Base-by-base conservation (phyloP, 23 tunicate species). In the Corella eumyota region DNA sequence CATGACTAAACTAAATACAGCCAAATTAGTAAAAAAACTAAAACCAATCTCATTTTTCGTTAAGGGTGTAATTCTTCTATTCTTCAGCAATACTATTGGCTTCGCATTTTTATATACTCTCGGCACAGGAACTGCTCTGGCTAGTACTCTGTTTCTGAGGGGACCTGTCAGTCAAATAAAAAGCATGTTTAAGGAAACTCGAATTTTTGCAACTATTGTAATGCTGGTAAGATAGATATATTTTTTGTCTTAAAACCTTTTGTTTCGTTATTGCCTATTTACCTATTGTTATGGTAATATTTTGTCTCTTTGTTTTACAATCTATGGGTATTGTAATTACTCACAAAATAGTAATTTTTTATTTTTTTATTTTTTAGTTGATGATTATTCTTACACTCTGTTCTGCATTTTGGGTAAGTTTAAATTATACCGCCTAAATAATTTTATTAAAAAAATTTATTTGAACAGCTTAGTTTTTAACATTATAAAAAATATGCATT, bases 181-280 rank as follows among this genome's bases (percentile, higher is more conserved):
- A 40, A 73, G 85, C 70, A 86, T 86, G 95, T 86, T 86, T 58
- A 77, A 86, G 50, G 95, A 86, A 44, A 86, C 95, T 13, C 40
- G 95, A 65, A 71, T 86, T 9, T 50, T 86, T 58, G 95, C 95
- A 9, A 77, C 95, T 4, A 72, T 86, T n/a, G 61, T 77, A 30
- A 81, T 86, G 76, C 20, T 86, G 17, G 95, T 86, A 77, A 64
- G 80, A 58, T 4, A 1, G n/a, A n/a, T n/a, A n/a, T n/a, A n/a
- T n/a, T n/a, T n/a, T n/a, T n/a, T n/a, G n/a, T n/a, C n/a, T n/a
- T n/a, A n/a, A n/a, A n/a, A n/a, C n/a, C n/a, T n/a, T n/a, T n/a
- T n/a, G n/a, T n/a, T n/a, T n/a, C n/a, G n/a, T n/a, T n/a, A n/a
- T n/a, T n/a, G n/a, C n/a, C n/a, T n/a, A n/a, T n/a, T n/a, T n/a